These are phyloP conservation scores for Pangasius djambal DNA, from an alignment of 2,797 vertebrate genomes.

Conservation along the genomic window DNA sequence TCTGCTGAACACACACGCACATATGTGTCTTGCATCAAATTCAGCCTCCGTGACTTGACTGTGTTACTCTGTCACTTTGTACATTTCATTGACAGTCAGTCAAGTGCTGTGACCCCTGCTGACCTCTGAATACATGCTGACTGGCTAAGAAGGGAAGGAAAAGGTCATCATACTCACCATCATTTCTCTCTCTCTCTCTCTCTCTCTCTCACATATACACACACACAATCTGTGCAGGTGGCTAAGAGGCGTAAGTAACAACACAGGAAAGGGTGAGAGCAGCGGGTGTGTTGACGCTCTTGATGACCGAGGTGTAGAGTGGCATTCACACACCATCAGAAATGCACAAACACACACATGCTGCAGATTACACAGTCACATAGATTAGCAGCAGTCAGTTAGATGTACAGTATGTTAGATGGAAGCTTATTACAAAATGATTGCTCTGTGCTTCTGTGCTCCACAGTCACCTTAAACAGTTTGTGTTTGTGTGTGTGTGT, in stretches of 20 bases:
- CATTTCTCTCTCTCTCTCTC: slow-evolving; percentile 6
- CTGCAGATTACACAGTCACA: slow-evolving; percentile 21
- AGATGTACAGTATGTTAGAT: background rate
- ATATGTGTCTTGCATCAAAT: background rate
- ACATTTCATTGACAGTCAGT: slow-evolving; percentile 20
- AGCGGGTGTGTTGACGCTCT: slow-evolving; percentile 58
- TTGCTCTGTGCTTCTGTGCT: background rate
- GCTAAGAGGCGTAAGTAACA: slow-evolving; percentile 61
- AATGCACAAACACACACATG: slow-evolving; percentile 53
- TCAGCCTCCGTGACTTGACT: background rate
- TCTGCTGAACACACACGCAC: slow-evolving; percentile 29
- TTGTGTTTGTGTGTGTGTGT: background rate
- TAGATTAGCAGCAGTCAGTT: background rate
- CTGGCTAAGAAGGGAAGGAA: slow-evolving; percentile 19
- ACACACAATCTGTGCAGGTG: slow-evolving; percentile 51
- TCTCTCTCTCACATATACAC: slow-evolving; percentile 28
- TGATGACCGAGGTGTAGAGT: slow-evolving; percentile 52
- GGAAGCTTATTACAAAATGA: slow-evolving; percentile 14
- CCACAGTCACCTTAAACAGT: background rate
- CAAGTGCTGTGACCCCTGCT: slow-evolving; percentile 34
- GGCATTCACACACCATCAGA: slow-evolving; percentile 45
- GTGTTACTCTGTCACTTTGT: slow-evolving; percentile 11
- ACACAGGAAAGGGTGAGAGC: slow-evolving; percentile 52
- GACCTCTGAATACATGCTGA: slow-evolving; percentile 32
- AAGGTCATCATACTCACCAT: slow-evolving; percentile 41